Evolutionary conservation across 53 echinoderm and acorn worm genomes (phyloP).

Genomic region (Mesocentrotus franciscanus): DNA sequence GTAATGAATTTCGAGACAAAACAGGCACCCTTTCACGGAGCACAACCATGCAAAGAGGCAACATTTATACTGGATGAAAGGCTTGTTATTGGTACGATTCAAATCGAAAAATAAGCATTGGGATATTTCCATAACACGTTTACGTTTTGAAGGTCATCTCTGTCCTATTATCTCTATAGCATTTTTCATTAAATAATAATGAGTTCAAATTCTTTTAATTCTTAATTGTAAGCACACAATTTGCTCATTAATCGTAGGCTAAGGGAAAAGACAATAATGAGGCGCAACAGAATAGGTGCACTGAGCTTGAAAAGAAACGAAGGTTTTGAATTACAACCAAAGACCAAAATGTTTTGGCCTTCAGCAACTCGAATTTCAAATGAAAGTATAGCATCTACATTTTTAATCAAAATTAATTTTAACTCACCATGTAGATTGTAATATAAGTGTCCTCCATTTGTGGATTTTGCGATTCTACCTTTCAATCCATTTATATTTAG

Average conservation of each 20-base stretch:
- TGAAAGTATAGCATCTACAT: not conserved
- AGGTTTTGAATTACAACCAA: not conserved
- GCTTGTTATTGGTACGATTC: conserved; percentile 1
- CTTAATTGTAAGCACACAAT: not conserved
- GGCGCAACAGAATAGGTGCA: not conserved
- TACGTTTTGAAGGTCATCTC: not conserved
- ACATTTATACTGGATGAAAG: not conserved
- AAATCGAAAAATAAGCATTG: not conserved
- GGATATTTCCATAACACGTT: not conserved
- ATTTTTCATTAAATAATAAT: not conserved
- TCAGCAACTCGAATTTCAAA: not conserved
- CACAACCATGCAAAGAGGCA: not conserved
- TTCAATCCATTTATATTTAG: too few species aligned
- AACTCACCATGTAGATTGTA: not conserved
- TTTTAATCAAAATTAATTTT: not conserved
- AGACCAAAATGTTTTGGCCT: not conserved
- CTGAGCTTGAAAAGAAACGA: not conserved
- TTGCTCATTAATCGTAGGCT: not conserved
- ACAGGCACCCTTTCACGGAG: conserved; percentile 11
- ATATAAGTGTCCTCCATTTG: not conserved
- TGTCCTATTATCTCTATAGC: not conserved
- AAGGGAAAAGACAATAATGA: not conserved
- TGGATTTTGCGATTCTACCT: not conserved
- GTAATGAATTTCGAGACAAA: conserved; percentile 48
- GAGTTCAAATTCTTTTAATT: not conserved